These are phyloP conservation scores for Dendrophyllia cribrosa DNA, from an alignment of 64 coral and sea anemone genomes.

Conservation along the genomic window DNA sequence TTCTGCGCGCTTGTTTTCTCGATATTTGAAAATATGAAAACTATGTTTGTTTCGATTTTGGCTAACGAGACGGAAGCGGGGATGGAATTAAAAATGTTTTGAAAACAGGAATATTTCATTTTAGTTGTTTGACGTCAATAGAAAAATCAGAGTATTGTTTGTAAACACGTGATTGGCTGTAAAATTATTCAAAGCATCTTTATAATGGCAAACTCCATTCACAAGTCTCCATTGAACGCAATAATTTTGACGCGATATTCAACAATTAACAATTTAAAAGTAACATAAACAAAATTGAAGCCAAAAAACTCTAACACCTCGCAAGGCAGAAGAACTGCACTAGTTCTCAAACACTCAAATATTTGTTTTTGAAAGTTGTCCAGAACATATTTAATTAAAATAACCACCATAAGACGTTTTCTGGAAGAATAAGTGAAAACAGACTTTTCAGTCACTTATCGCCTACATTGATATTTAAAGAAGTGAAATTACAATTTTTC, in stretches of 20 bases:
- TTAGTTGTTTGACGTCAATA: conserved; percentile 32
- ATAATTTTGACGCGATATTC: neutral
- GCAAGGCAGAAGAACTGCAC: too few species aligned
- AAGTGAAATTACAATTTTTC: too few species aligned
- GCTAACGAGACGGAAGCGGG: neutral
- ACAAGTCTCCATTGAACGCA: neutral
- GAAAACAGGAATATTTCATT: neutral
- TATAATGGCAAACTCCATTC: neutral
- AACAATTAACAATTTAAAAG: conserved; percentile 8
- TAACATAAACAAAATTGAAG: conserved; percentile 3
- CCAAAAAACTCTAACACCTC: neutral
- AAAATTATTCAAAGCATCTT: neutral
- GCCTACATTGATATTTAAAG: too few species aligned
- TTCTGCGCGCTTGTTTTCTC: neutral
- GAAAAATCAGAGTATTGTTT: neutral
- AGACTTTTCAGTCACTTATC: too few species aligned
- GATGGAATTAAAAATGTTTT: neutral
- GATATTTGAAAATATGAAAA: neutral
- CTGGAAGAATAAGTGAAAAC: too few species aligned
- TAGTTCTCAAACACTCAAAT: too few species aligned
- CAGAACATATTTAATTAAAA: too few species aligned
- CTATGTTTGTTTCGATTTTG: neutral
- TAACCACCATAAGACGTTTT: too few species aligned
- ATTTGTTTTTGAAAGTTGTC: too few species aligned
- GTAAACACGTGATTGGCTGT: neutral